These are phyloP conservation scores for Psittacula derbiana DNA, from an alignment of 2,797 vertebrate genomes.

Conservation along the genomic window DNA sequence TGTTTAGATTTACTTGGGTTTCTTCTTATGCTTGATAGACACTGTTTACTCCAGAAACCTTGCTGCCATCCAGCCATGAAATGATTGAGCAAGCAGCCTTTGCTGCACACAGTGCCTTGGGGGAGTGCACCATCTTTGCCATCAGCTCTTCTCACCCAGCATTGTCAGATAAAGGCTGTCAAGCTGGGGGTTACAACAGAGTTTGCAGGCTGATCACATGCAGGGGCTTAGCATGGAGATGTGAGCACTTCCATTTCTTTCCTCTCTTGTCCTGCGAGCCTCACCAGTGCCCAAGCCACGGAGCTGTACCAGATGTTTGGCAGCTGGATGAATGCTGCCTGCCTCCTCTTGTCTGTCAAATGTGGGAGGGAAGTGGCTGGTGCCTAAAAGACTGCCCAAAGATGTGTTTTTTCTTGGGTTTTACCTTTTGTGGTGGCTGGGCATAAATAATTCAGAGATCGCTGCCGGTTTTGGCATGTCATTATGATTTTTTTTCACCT, in stretches of 20 bases:
- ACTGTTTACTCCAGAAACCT: background rate
- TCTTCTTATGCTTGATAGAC: background rate
- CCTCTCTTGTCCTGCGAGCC: background rate
- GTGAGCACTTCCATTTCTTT: background rate
- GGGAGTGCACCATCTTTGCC: accelerated
- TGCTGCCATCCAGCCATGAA: background rate
- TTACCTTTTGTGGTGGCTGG: background rate
- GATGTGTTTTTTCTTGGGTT: background rate
- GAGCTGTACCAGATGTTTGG: background rate
- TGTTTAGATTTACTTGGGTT: background rate
- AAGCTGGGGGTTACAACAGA: background rate
- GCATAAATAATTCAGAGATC: background rate
- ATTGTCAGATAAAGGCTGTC: background rate
- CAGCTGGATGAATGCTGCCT: background rate
- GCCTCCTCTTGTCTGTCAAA: background rate
- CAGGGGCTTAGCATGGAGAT: background rate
- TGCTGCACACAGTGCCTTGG: background rate
- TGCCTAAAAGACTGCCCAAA: background rate
- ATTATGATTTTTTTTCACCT: background rate
- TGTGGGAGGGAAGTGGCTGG: background rate
- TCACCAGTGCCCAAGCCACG: background rate
- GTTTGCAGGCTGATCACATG: background rate
- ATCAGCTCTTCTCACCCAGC: accelerated
- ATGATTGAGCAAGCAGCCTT: background rate
- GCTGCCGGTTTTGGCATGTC: background rate